Conservation (phyloP, 2,888 invertebrate genomes). For the Chouioia cunea region DNA sequence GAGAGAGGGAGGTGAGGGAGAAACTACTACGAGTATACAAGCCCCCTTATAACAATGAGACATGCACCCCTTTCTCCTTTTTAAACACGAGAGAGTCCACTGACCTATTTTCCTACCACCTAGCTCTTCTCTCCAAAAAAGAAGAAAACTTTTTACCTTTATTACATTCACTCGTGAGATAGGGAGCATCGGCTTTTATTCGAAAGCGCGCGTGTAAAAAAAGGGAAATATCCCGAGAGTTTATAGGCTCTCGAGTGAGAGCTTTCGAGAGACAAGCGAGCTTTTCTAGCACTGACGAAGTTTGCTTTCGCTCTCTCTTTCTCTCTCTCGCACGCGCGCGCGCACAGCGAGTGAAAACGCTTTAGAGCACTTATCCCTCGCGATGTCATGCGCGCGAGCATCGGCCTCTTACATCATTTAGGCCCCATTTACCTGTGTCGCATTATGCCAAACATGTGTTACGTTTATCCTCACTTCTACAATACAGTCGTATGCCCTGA, state of each 20-base stretch:
- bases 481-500: no score
- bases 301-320: conserved; percentile 19
- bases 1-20: not conserved
- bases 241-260: not conserved
- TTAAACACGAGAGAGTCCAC: conserved; percentile 3
- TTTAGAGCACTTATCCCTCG: not conserved
- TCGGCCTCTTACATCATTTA: conserved; percentile 35
- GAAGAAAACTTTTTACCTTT: not conserved
- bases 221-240: not conserved
- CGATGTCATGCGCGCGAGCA: conserved; percentile 3
- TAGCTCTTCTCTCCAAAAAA: not conserved
- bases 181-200: no score
- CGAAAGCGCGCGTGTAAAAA: not conserved
- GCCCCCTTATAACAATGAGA: conserved; percentile 13
- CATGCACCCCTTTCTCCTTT: not conserved
- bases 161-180: no score
- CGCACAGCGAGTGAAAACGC: not conserved
- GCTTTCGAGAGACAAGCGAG: not conserved
- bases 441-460: conserved; percentile 41
- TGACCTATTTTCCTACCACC: conserved; percentile 19
- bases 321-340: not conserved
- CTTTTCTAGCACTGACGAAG: conserved; percentile 23
- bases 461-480: not conserved
- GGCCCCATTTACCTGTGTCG: conserved; percentile 36
- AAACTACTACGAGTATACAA: conserved; percentile 30